These are phyloP conservation scores for Propithecus coquereli DNA, from an alignment of 2,113 vertebrate species.

Conservation along the genomic window DNA sequence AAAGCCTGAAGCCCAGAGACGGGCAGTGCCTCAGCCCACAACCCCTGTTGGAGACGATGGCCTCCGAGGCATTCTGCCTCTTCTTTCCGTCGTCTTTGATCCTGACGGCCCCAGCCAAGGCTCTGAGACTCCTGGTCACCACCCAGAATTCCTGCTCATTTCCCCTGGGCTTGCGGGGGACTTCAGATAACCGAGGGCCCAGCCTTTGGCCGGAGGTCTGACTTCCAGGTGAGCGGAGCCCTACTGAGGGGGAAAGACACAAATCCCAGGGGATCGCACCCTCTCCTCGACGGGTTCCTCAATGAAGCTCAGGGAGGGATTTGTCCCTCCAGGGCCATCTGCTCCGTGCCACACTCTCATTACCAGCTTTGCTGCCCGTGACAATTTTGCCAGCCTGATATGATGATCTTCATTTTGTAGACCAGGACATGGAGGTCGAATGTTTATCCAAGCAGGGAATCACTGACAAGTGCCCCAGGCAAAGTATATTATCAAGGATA, in stretches of 20 bases:
- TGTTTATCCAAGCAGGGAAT: not conserved
- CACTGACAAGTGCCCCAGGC: not conserved
- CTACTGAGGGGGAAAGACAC: not conserved
- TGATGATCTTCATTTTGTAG: not conserved
- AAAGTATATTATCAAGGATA: not conserved
- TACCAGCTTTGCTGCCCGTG: not conserved
- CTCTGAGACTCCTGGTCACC: not conserved
- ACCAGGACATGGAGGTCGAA: not conserved
- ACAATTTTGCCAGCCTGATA: not conserved
- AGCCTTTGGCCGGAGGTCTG: not conserved
- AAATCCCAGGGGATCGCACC: too few species aligned
- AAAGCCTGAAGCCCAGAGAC: not conserved
- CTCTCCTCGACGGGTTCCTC: not conserved
- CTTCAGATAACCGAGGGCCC: not conserved
- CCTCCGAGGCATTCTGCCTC: not conserved
- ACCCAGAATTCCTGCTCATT: not conserved
- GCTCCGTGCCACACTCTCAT: rapidly evolving
- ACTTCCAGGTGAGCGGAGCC: not conserved
- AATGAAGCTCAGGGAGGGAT: rapidly evolving
- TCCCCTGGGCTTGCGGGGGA: not conserved
- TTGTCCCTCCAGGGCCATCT: not conserved
- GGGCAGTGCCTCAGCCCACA: not conserved
- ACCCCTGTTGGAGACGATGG: not conserved
- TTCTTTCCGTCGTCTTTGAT: not conserved
- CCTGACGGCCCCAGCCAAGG: not conserved